Base-by-base conservation (phyloP, 2,113 vertebrate species). In the Cisticola juncidis region DNA sequence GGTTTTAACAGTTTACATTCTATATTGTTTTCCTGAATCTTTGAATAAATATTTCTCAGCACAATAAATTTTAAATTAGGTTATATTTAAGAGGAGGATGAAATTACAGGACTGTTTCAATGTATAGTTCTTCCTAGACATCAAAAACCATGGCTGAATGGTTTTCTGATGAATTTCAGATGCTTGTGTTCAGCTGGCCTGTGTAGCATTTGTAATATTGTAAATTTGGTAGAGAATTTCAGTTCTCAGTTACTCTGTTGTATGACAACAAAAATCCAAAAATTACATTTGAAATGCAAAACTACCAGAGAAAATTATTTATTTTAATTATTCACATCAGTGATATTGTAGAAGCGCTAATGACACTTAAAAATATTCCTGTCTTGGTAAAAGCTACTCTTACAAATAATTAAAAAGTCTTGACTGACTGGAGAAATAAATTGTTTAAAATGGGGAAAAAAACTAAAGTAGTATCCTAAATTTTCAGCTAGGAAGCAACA, bases 31-130 rank as follows among this genome's bases (percentile, higher is more conserved):
- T 77, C 29, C 54, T 82, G 38, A 89, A 79, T 61, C 60, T 81
- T 87, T 87, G 65, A 92, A 82, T 92, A 95, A 92, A 71, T 86
- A 92, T 90, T 95, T 73, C 16, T 90, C 20, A 54, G 26, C 56
- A 88, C 24, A 90, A 87, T 86, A 91, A 53, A 69, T 92, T 93
- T 88, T 82, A 83, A 80, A 81, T 88, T 71, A 86, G 15, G 13
- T 54, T 94, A 61, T 65, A 91, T 82, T 70, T 51, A 91, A 73
- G 38, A 93, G 20, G 10, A 14, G 62, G 54, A 80, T 69, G 54
- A 85, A 83, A 73, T 94, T 93, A 86, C 58, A 90, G 68, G 90
- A 70, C 38, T 62, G 8, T 20, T 91, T 70, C 60, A 80, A 44
- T 73, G 12, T 57, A 44, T 88, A 2, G 0, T 70, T 94, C 69